Percentiles rank a stretch among this genome's conserved stretches.
Evolutionary conservation across 2,888 invertebrate species (phyloP).

Genomic region (Spisula solida): DNA sequence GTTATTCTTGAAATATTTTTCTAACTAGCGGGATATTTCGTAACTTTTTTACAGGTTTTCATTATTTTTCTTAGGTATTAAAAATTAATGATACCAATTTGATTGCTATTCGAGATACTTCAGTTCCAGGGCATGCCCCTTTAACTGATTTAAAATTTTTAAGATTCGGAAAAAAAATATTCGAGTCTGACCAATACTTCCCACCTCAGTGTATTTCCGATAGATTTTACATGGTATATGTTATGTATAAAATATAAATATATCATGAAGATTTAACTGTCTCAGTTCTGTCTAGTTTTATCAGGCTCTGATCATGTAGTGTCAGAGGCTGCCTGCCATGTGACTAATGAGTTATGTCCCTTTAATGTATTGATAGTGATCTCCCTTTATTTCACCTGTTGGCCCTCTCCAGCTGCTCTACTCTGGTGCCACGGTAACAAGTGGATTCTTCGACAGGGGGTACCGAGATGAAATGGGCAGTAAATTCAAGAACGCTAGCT

Average conservation of each 20-base stretch:
- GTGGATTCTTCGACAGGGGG: conserved; percentile 57
- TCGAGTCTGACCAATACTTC: not conserved
- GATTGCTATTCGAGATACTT: too few relatives aligned
- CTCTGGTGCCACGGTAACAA: conserved; percentile 49
- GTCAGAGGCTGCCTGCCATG: conserved; percentile 34
- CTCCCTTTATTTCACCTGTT: conserved; percentile 67
- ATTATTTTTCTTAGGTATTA: too few relatives aligned
- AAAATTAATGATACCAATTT: too few relatives aligned
- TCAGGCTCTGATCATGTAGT: conserved; percentile 24
- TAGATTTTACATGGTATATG: not conserved
- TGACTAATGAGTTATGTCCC: conserved; percentile 49
- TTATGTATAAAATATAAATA: not conserved
- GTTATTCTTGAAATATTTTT: too few relatives aligned
- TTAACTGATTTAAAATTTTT: too few relatives aligned
- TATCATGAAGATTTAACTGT: not conserved
- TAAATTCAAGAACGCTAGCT: conserved; percentile 32
- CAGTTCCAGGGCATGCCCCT: too few relatives aligned
- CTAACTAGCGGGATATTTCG: too few relatives aligned
- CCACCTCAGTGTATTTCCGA: not conserved
- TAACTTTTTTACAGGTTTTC: too few relatives aligned
- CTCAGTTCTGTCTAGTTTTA: not conserved
- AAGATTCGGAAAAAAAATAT: too few relatives aligned
- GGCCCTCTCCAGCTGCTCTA: conserved; percentile 46
- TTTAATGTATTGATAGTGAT: conserved; percentile 61
- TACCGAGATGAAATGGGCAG: conserved; percentile 53